Conservation (phyloP, 1,140 invertebrate species). For the Sycobia sp. region DNA sequence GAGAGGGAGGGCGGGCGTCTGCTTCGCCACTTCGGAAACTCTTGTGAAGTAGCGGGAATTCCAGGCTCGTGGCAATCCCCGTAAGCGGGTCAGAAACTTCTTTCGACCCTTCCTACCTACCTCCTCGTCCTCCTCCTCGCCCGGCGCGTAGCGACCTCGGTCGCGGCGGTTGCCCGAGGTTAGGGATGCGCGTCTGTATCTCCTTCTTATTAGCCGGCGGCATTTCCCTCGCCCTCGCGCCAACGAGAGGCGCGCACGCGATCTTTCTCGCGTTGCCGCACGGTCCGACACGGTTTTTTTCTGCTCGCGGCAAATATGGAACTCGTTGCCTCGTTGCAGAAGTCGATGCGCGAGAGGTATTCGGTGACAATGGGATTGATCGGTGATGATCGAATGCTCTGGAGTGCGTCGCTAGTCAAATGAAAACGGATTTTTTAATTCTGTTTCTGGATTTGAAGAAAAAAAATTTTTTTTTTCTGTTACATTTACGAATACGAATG, state of each 20-base stretch:
- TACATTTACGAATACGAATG: too few species aligned
- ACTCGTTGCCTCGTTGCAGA: too few species aligned
- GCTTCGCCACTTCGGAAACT: conserved; percentile 56
- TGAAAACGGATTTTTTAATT: too few species aligned
- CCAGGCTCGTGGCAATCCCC: conserved; percentile 46
- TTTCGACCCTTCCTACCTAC: conserved; percentile 50
- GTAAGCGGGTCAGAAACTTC: conserved; percentile 63
- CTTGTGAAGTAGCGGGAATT: conserved; percentile 57
- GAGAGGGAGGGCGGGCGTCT: conserved; percentile 42
- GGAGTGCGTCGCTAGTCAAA: too few species aligned
- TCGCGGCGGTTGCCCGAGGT: conserved; percentile 55
- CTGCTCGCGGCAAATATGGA: too few species aligned
- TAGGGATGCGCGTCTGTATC: conserved; percentile 52
- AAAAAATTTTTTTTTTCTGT: too few species aligned
- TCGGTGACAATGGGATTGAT: too few species aligned
- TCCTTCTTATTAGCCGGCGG: conserved; percentile 26
- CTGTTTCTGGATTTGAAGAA: too few species aligned
- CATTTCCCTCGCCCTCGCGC: neutral
- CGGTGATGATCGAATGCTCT: too few species aligned
- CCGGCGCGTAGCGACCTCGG: too few species aligned
- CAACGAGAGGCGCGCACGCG: too few species aligned
- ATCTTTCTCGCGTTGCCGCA: conserved; percentile 38
- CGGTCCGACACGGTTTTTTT: conserved; percentile 31
- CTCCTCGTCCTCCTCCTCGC: conserved; percentile 24
- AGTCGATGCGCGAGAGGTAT: too few species aligned